phyloP scores from a whole-genome alignment of 2,113 vertebrate species.

The Alexandromys fortis region DNA sequence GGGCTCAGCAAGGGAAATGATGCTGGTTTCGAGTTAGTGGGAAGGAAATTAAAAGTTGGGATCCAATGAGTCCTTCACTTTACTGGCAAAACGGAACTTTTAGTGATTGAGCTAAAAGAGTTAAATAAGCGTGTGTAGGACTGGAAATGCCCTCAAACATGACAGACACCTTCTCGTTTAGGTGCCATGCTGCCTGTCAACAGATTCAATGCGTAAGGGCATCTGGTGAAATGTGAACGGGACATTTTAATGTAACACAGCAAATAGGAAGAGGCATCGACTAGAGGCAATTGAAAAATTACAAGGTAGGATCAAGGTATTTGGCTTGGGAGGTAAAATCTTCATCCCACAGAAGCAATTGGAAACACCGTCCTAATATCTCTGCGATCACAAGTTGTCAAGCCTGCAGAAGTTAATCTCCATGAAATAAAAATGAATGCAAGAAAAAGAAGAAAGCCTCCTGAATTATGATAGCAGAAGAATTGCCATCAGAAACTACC shows the following conservation, averaged over 20 bases:
- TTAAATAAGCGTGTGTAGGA: neutral
- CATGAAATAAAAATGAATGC: neutral
- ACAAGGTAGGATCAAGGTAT: constrained; percentile 59
- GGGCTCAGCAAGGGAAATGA: constrained; percentile 23
- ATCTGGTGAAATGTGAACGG: constrained; percentile 37
- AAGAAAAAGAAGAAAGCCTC: neutral
- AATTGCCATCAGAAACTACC: neutral
- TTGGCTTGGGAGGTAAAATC: constrained; percentile 58
- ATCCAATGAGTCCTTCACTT: neutral
- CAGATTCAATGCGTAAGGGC: constrained; percentile 26
- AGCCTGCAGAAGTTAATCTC: constrained; percentile 11
- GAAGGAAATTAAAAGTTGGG: constrained; percentile 48
- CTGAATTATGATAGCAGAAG: neutral
- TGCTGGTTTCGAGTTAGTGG: neutral
- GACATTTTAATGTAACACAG: constrained; percentile 48
- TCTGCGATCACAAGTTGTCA: constrained; percentile 54
- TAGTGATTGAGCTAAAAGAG: neutral
- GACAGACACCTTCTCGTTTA: neutral
- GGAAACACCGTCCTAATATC: constrained; percentile 22
- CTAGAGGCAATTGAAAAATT: constrained; percentile 66
- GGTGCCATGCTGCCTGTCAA: neutral
- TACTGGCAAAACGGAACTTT: neutral
- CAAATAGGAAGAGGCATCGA: constrained; percentile 29
- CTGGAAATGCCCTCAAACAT: neutral
- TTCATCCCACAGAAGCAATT: constrained; percentile 48